A percentile compares a stretch with the other conserved stretches of the same genome.
Conservation (phyloP, 2,888 invertebrate species). For the Sphaeridia pumilis region DNA sequence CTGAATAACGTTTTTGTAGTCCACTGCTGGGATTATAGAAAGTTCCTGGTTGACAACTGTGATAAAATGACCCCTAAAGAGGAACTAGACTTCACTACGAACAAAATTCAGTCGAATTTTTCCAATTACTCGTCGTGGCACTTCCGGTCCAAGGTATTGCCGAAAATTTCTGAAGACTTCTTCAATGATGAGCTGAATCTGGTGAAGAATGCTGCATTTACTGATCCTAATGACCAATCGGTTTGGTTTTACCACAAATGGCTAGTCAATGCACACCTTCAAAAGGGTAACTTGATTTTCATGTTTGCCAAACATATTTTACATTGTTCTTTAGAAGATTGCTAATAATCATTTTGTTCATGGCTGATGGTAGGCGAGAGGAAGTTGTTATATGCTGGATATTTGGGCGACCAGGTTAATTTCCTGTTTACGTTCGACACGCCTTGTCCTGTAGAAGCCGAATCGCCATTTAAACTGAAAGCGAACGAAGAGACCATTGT, state of each 20-base stretch:
- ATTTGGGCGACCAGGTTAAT: too few species aligned
- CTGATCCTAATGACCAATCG: slow-evolving; percentile 95
- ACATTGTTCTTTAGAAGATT: too few species aligned
- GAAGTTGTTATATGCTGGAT: too few species aligned
- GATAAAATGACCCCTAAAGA: slow-evolving; percentile 51
- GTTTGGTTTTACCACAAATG: slow-evolving; percentile 98
- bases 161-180: slow-evolving; percentile 46
- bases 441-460: too few species aligned
- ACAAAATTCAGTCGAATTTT: slow-evolving; percentile 81
- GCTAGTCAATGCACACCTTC: slow-evolving; percentile 54
- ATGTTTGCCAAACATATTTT: too few species aligned
- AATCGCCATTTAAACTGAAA: background rate
- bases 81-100: slow-evolving; percentile 78
- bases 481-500: background rate
- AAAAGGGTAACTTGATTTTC: too few species aligned
- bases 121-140: slow-evolving; percentile 99
- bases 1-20: too few species aligned
- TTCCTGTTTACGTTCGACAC: slow-evolving; percentile 2
- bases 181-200: slow-evolving; percentile 59
- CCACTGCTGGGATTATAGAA: slow-evolving; percentile 96
- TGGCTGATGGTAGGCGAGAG: too few species aligned
- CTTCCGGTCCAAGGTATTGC: slow-evolving; percentile 77
- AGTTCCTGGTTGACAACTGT: slow-evolving; percentile 56
- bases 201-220: slow-evolving; percentile 89
- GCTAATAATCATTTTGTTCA: too few species aligned